Percentiles rank a stretch among this genome's conserved stretches.
phyloP scores from a whole-genome alignment of 2,113 vertebrate species.

The Chaetura pelagica region DNA sequence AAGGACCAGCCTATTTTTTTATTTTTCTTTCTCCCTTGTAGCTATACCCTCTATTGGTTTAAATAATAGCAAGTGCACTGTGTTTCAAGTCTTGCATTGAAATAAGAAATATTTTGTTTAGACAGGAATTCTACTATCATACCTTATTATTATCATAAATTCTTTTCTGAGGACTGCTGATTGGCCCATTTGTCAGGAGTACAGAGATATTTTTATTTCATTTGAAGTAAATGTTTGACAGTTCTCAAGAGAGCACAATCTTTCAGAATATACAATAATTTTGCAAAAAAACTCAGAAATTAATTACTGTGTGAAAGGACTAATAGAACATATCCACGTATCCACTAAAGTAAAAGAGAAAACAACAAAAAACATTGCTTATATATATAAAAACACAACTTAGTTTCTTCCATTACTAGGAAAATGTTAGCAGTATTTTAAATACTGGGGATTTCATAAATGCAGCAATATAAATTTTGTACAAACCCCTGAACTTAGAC shows the following conservation, averaged over 20 bases:
- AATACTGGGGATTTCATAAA: not conserved
- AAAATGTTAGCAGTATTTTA: not conserved
- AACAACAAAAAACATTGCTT: not conserved
- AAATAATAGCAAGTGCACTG: not conserved
- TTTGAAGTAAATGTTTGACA: not conserved
- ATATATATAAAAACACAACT: not conserved
- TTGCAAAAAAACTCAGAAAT: not conserved
- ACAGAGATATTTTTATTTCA: not conserved
- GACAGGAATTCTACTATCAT: not conserved
- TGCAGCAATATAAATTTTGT: not conserved
- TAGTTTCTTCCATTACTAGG: not conserved
- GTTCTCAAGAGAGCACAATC: not conserved
- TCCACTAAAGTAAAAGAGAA: not conserved
- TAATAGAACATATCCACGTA: not conserved
- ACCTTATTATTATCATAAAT: not conserved
- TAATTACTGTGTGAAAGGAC: not conserved
- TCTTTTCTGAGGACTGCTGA: not conserved
- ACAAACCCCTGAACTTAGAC: not conserved
- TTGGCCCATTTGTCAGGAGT: not conserved
- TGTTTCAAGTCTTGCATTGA: not conserved
- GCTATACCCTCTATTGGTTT: not conserved
- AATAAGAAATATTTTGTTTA: not conserved
- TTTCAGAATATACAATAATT: not conserved
- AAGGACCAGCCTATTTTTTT: not conserved
- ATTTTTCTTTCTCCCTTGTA: not conserved